A percentile compares a stretch with the other conserved stretches of the same genome.
These are phyloP conservation scores for Euzetes globulus DNA, from an alignment of 2,888 invertebrate species.

Conservation along the genomic window DNA sequence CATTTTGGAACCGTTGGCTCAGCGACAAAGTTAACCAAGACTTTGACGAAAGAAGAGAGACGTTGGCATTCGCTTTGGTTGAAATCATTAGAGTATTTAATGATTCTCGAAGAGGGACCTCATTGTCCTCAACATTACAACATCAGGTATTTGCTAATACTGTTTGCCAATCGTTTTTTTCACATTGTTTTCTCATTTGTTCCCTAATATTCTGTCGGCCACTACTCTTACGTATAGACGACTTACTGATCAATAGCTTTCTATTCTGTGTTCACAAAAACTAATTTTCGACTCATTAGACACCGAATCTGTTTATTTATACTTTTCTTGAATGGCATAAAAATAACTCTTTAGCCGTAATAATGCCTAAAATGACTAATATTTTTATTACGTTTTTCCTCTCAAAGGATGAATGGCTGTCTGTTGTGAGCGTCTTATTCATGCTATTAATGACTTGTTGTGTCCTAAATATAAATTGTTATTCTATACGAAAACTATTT, in stretches of 20 bases:
- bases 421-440: background rate
- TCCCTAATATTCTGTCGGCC: background rate
- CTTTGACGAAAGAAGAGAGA: constrained; percentile 23
- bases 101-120: constrained; percentile 34
- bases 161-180: no score
- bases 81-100: constrained; percentile 35
- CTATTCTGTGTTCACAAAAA: no score
- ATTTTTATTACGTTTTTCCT: background rate
- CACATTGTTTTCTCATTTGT: background rate
- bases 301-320: no score
- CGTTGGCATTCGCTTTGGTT: constrained; percentile 37
- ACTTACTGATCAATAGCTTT: no score
- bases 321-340: background rate
- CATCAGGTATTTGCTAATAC: background rate
- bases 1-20: constrained; percentile 22
- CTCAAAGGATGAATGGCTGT: background rate
- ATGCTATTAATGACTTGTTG: constrained; percentile 14
- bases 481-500: background rate
- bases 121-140: constrained; percentile 35
- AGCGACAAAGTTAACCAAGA: background rate
- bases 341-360: background rate
- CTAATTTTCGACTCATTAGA: no score
- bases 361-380: background rate
- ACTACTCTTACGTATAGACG: background rate
- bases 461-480: background rate